Percentiles rank a stretch among this genome's conserved stretches.
Conservation (phyloP, 1,140 invertebrate species). For the Hycleus phaleratus region DNA sequence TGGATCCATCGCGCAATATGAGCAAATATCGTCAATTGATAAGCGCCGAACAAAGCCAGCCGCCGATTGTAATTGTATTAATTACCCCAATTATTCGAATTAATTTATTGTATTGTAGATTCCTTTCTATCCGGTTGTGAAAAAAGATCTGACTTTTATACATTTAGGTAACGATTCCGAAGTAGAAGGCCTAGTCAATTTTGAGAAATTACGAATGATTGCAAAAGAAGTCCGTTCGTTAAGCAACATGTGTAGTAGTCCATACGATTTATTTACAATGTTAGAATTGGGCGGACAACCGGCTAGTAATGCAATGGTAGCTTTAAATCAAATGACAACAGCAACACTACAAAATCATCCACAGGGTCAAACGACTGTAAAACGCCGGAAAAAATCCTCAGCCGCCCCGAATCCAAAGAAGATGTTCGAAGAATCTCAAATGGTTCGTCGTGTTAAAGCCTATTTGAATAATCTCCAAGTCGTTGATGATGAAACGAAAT, state of each 20-base stretch:
- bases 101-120: constrained; percentile 51
- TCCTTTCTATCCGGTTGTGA: constrained; percentile 92
- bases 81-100: not conserved
- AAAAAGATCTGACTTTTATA: constrained; percentile 97
- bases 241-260: constrained; percentile 94
- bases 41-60: constrained; percentile 77
- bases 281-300: constrained; percentile 78
- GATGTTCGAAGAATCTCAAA: constrained; percentile 98
- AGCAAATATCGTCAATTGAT: constrained; percentile 94
- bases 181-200: constrained; percentile 91
- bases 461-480: constrained; percentile 91
- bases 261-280: constrained; percentile 78
- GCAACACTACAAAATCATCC: constrained; percentile 43
- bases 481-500: constrained; percentile 80
- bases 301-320: constrained; percentile 79
- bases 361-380: constrained; percentile 71
- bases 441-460: constrained; percentile 92
- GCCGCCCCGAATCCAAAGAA: constrained; percentile 92
- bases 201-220: constrained; percentile 98
- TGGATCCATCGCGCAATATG: constrained; percentile 99
- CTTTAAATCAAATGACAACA: constrained; percentile 79
- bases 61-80: constrained; percentile 67
- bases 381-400: constrained; percentile 82
- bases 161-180: constrained; percentile 94
- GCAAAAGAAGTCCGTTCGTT: constrained; percentile 92